Percentiles rank a stretch among this genome's conserved stretches.
These are phyloP conservation scores for Carapus acus DNA, from an alignment of 2,797 vertebrate species.

Conservation along the genomic window DNA sequence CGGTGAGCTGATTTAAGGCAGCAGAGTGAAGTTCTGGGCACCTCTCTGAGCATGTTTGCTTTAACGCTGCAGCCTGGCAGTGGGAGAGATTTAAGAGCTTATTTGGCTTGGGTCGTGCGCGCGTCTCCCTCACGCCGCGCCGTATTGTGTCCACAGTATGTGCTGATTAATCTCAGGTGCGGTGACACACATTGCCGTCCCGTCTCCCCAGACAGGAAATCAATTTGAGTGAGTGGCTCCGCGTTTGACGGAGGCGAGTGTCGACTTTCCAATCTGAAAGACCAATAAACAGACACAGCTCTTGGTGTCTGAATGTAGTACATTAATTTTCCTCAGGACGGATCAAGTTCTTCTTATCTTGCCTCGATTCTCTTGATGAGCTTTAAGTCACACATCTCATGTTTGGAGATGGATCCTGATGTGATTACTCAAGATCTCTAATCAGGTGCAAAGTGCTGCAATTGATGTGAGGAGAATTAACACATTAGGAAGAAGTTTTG, in stretches of 20 bases:
- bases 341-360: too few species aligned
- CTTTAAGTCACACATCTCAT: too few species aligned
- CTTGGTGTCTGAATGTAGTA: too few species aligned
- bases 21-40: constrained; percentile 38
- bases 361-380: too few species aligned
- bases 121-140: constrained; percentile 3
- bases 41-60: constrained; percentile 32
- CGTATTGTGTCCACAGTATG: constrained; percentile 3
- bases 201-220: constrained; percentile 14
- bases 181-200: constrained; percentile 2
- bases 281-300: background rate
- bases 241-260: background rate
- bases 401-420: too few species aligned
- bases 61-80: constrained; percentile 41
- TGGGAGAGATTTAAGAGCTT: constrained; percentile 35
- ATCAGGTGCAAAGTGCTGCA: too few species aligned
- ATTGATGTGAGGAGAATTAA: too few species aligned
- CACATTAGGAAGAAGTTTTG: too few species aligned
- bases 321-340: too few species aligned
- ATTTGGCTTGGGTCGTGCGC: constrained; percentile 8
- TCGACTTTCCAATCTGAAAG: background rate
- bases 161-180: constrained; percentile 2
- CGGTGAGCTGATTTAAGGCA: constrained; percentile 47
- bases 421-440: too few species aligned
- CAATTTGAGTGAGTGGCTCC: constrained; percentile 19